Evolutionary conservation across 2,888 invertebrate species (phyloP).

Genomic region (Lumbricus terrestris): DNA sequence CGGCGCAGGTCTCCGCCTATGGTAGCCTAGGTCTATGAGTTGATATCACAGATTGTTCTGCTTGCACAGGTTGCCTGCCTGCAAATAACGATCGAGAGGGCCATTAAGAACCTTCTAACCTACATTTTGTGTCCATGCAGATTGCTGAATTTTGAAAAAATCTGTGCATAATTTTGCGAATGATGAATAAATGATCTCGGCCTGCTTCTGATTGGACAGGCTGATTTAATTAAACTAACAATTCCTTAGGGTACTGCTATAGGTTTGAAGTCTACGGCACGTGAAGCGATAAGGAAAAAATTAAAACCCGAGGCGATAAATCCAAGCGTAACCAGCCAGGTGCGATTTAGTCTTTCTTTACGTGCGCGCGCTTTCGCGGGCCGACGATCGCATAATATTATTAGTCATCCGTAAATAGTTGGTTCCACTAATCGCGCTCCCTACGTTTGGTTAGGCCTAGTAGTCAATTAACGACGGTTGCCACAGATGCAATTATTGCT

Average conservation of each 20-base stretch:
- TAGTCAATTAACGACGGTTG: slow-evolving; percentile 3
- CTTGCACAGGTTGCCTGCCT: not conserved
- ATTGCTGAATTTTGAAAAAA: not conserved
- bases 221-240: not conserved
- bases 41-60: too few relatives aligned
- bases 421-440: not conserved
- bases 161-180: too few relatives aligned
- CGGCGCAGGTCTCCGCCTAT: too few relatives aligned
- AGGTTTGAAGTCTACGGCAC: not conserved
- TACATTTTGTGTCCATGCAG: too few relatives aligned
- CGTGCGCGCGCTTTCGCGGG: not conserved
- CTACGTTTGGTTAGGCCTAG: not conserved
- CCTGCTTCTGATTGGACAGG: not conserved
- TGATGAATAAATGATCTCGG: too few relatives aligned
- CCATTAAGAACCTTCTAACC: too few relatives aligned
- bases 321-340: not conserved
- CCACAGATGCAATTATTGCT: not conserved
- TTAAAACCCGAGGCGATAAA: too few relatives aligned
- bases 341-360: not conserved
- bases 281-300: not conserved
- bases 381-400: not conserved
- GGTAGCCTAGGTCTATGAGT: not conserved
- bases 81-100: too few relatives aligned
- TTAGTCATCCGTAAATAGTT: not conserved
- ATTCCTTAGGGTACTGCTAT: not conserved